Percentiles rank a stretch among this genome's conserved stretches.
Conservation (phyloP, 2,797 vertebrate genomes). For the Spondyliosoma cantharus region DNA sequence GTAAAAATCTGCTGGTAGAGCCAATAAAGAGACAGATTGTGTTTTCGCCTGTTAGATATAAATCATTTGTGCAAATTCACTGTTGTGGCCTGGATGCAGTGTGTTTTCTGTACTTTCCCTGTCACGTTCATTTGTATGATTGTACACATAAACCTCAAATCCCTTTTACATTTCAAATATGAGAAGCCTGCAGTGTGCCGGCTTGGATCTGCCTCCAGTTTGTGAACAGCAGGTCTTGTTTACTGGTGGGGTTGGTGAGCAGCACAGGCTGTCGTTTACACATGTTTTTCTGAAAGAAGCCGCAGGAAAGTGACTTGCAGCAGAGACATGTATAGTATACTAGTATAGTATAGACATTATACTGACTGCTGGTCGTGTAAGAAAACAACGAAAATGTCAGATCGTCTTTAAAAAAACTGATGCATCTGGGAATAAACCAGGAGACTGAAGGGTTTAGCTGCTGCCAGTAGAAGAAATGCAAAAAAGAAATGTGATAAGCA, state of each 20-base stretch:
- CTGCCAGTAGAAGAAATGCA: neutral
- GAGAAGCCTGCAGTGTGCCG: neutral
- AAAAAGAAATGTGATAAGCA: neutral
- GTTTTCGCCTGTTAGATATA: neutral
- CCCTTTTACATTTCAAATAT: neutral
- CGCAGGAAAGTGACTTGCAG: slow-evolving; percentile 9
- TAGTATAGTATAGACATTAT: neutral
- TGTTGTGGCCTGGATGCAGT: neutral
- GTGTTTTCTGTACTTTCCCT: neutral
- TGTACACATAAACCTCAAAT: neutral
- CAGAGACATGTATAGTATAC: neutral
- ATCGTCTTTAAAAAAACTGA: neutral
- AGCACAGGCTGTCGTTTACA: slow-evolving; percentile 22
- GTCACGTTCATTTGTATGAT: slow-evolving; percentile 1
- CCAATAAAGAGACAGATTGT: neutral
- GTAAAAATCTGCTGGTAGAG: neutral
- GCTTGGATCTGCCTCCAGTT: slow-evolving; percentile 1
- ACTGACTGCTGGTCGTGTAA: neutral
- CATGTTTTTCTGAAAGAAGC: slow-evolving; percentile 20
- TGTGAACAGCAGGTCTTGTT: slow-evolving; percentile 45
- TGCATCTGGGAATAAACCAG: neutral
- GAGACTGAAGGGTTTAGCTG: neutral
- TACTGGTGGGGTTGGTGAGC: slow-evolving; percentile 10
- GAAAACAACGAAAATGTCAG: neutral
- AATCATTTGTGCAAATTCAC: slow-evolving; percentile 1